Percentiles rank a stretch among this genome's conserved stretches.
Evolutionary conservation across 1,140 invertebrate species (phyloP).

Genomic region (Sycobia sp.): DNA sequence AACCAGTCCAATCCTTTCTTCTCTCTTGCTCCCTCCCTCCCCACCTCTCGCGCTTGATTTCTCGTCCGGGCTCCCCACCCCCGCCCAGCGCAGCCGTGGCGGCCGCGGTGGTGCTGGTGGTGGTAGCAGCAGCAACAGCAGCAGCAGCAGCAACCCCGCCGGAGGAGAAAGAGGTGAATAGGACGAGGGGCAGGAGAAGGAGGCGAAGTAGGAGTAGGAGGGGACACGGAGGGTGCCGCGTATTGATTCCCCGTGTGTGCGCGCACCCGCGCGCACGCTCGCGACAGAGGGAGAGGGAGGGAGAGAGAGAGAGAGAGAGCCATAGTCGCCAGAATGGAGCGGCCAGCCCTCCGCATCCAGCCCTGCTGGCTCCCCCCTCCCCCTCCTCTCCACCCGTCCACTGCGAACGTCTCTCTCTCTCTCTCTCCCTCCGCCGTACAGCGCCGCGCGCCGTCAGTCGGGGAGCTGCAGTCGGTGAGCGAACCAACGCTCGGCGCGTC

Average conservation of each 20-base stretch:
- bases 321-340: too few species aligned
- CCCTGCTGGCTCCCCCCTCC: too few species aligned
- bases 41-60: conserved; percentile 13
- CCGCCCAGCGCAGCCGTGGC: background rate
- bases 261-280: background rate
- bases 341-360: too few species aligned
- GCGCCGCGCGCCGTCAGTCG: conserved; percentile 12
- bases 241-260: conserved; percentile 53
- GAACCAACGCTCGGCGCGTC: too few species aligned
- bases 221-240: conserved; percentile 47
- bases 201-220: background rate
- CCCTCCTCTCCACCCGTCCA: too few species aligned
- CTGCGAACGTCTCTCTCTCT: too few species aligned
- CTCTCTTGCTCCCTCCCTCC: background rate
- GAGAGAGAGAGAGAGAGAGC: too few species aligned
- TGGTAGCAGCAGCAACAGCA: conserved; percentile 13
- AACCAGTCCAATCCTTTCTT: too few species aligned
- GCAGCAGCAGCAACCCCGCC: conserved; percentile 12
- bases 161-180: too few species aligned
- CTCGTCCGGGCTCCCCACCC: conserved; percentile 19
- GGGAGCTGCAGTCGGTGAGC: background rate
- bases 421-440: too few species aligned
- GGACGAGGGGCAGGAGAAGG: background rate
- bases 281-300: background rate
- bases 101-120: background rate